Base-by-base conservation (phyloP, 2,888 invertebrate genomes). In the Nymphalis urticae region DNA sequence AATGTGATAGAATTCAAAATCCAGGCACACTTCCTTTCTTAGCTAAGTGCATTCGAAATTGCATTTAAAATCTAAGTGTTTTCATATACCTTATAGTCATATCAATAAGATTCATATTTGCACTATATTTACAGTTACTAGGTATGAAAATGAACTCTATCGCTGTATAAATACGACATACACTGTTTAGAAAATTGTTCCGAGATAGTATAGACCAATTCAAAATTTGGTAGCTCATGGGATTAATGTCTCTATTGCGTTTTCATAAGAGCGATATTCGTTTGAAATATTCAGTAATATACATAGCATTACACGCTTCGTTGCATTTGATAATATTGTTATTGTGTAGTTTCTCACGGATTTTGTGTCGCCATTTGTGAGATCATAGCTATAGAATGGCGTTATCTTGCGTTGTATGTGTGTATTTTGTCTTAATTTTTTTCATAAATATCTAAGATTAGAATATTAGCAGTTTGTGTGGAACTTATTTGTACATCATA, bases 341-440 rank as follows among this genome's bases (percentile, higher is more conserved):
- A 82, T 83, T 81, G 77, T 81, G 77, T 80, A 79, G 82, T 83
- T 81, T 78, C 77, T 77, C 78, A 73, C 78, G 81, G 84, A 85
- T 85, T 85, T 58, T 58, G 58, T 58, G 58, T 58, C 58, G 58
- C 36, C 58, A 58, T 58, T 82, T 72, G 67, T 64, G 61, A 51
- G 50, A 66, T 72, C 61, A 64, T 66, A 54, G 56, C 54, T 56
- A 62, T 32, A 42, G 66, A 48, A 48, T 48, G 1, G 62, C 51
- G 42, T 42, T 58, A 19, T 42, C 58, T 58, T 42, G 2, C 24
- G 54, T 58, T 58, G n/a, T 32, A 32, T 32, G 27, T 42, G 4
- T 42, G 42, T 58, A 58, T 19, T 58, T 58, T 42, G 36, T 19
- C 36, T 56, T 8, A 17, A 56, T 7, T 56, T 56, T n/a, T 13